phyloP scores from a whole-genome alignment of 2,888 invertebrate genomes.

The Strigamia maritima region DNA sequence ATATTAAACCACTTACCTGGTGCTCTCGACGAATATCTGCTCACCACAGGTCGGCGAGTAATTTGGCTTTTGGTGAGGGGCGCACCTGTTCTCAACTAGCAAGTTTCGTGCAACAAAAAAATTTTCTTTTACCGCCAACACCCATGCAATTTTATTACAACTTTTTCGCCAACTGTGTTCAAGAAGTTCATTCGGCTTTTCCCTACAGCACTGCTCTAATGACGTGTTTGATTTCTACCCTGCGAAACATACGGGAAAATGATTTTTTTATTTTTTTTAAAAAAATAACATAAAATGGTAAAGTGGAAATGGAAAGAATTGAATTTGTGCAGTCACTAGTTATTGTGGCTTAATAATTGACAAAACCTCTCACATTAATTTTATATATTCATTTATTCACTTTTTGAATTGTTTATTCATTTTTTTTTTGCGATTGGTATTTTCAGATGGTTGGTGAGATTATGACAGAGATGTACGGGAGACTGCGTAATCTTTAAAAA shows the following conservation, averaged over 20 bases:
- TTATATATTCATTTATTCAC: too few species aligned
- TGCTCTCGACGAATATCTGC: slow-evolving; percentile 30
- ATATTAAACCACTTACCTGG: slow-evolving; percentile 34
- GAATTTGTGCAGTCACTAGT: neutral
- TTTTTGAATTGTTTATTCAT: too few species aligned
- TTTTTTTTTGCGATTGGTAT: too few species aligned
- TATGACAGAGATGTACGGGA: too few species aligned
- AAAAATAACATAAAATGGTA: too few species aligned
- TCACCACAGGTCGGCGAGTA: slow-evolving; percentile 29
- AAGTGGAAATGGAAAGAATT: neutral
- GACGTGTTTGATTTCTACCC: slow-evolving; percentile 27
- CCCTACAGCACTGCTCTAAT: neutral
- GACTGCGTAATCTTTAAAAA: too few species aligned
- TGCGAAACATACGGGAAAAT: neutral
- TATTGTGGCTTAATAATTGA: too few species aligned
- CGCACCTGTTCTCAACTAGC: slow-evolving; percentile 32
- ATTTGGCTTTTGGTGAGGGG: slow-evolving; percentile 28
- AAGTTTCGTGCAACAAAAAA: slow-evolving; percentile 11
- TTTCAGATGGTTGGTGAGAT: too few species aligned
- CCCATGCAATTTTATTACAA: slow-evolving; percentile 18
- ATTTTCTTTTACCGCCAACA: slow-evolving; percentile 8
- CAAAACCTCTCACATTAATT: too few species aligned
- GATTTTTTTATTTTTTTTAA: neutral
- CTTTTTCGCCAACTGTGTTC: slow-evolving; percentile 28
- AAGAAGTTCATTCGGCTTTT: slow-evolving; percentile 27